Percentiles rank a stretch among this genome's conserved stretches.
Evolutionary conservation across 2,888 invertebrate species (phyloP).

Genomic region (Xiphydria camelus): DNA sequence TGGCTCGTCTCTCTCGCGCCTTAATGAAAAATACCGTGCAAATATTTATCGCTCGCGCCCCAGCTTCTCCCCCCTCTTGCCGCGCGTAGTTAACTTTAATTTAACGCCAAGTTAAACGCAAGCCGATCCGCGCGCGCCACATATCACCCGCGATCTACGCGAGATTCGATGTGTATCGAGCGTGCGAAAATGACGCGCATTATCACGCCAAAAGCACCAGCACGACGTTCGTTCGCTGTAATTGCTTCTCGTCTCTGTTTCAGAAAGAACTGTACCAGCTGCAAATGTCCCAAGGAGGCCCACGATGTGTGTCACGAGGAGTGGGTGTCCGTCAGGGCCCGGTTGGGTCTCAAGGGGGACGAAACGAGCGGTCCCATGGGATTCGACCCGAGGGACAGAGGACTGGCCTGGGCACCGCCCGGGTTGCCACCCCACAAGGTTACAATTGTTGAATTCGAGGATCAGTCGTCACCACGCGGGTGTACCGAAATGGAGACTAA

Average conservation of each 20-base stretch:
- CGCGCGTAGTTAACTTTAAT: constrained; percentile 9
- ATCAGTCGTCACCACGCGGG: too few species aligned
- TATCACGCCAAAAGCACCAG: neutral
- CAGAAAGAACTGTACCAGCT: constrained; percentile 92
- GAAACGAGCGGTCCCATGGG: constrained; percentile 61
- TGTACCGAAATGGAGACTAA: too few species aligned
- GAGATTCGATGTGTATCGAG: neutral
- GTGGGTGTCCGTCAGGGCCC: constrained; percentile 76
- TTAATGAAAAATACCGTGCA: constrained; percentile 41
- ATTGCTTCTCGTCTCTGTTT: constrained; percentile 50
- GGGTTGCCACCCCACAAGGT: constrained; percentile 61
- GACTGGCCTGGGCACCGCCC: constrained; percentile 76
- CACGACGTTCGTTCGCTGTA: neutral
- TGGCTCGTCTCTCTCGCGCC: too few species aligned
- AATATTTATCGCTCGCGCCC: constrained; percentile 43
- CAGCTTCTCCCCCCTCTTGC: too few species aligned
- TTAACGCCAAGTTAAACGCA: constrained; percentile 5
- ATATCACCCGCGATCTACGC: too few species aligned
- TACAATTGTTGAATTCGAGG: too few species aligned
- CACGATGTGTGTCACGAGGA: constrained; percentile 91
- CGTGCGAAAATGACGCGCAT: neutral
- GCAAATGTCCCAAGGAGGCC: constrained; percentile 87
- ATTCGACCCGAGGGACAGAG: constrained; percentile 66
- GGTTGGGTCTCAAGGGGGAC: constrained; percentile 68
- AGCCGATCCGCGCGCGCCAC: too few species aligned